These are phyloP conservation scores for Drosophila monieri DNA, from an alignment of 2,888 invertebrate species.

Conservation along the genomic window DNA sequence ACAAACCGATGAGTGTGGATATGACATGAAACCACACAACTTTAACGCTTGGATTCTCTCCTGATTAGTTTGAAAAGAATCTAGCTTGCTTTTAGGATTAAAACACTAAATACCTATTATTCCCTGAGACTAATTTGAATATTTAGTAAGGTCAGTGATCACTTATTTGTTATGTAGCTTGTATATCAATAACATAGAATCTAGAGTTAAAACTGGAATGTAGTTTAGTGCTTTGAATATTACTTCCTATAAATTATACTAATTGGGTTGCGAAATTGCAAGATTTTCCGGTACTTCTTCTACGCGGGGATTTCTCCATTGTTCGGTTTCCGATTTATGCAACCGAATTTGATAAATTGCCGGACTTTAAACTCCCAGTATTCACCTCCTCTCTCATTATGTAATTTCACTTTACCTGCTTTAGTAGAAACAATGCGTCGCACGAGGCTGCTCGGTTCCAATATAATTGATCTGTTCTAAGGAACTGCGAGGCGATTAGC, in stretches of 20 bases:
- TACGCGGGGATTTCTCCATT: slow-evolving; percentile 3
- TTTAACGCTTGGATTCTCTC: neutral
- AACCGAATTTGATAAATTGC: slow-evolving; percentile 1
- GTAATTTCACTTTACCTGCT: neutral
- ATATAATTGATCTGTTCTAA: slow-evolving; percentile 25
- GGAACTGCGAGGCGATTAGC: slow-evolving; percentile 20
- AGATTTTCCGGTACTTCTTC: slow-evolving; percentile 1
- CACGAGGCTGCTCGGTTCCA: neutral
- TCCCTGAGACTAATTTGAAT: slow-evolving; percentile 2
- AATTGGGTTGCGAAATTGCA: neutral
- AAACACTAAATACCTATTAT: neutral
- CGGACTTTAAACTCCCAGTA: slow-evolving; percentile 7
- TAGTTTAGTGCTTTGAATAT: neutral
- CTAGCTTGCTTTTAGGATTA: neutral
- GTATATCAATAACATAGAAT: neutral
- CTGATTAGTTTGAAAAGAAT: neutral
- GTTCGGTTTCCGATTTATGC: neutral
- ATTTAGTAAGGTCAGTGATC: neutral
- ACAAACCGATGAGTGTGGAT: slow-evolving; percentile 14
- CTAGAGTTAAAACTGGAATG: neutral
- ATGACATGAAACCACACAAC: neutral
- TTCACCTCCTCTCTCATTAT: neutral
- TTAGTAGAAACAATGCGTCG: slow-evolving; percentile 17
- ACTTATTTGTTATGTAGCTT: neutral
- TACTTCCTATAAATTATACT: neutral